These are phyloP conservation scores for Poecilia velifera DNA, from an alignment of 2,797 vertebrate species.

Conservation along the genomic window DNA sequence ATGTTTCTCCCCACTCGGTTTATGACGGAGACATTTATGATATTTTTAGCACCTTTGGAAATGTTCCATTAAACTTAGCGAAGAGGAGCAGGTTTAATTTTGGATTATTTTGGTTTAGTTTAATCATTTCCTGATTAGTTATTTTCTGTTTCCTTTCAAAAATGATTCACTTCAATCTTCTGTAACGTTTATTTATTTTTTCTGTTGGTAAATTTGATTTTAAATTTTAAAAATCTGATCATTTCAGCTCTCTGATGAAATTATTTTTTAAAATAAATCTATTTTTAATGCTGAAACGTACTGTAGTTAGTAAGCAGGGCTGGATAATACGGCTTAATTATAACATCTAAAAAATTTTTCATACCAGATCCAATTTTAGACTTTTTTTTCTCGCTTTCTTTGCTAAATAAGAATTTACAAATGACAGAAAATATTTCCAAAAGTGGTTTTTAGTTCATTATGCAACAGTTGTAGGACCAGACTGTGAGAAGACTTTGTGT, in stretches of 20 bases:
- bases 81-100: not conserved
- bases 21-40: not conserved
- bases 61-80: not conserved
- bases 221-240: not conserved
- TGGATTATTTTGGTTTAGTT: not conserved
- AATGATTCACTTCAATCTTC: not conserved
- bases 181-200: not conserved
- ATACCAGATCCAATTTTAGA: too few relatives aligned
- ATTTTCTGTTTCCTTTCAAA: not conserved
- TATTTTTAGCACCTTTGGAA: not conserved
- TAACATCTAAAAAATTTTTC: too few relatives aligned
- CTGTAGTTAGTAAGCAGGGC: too few relatives aligned
- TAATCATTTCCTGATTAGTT: not conserved
- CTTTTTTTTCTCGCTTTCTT: too few relatives aligned
- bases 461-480: too few relatives aligned
- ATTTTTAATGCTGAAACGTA: too few relatives aligned
- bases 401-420: too few relatives aligned
- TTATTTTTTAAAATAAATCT: too few relatives aligned
- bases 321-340: too few relatives aligned
- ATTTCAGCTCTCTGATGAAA: not conserved
- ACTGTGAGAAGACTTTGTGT: too few relatives aligned
- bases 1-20: not conserved
- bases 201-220: not conserved
- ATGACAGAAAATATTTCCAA: too few relatives aligned
- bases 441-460: too few relatives aligned